Percentiles rank a stretch among this genome's conserved stretches.
These are phyloP conservation scores for Lophius piscatorius DNA, from an alignment of 2,113 vertebrate species.

Conservation along the genomic window DNA sequence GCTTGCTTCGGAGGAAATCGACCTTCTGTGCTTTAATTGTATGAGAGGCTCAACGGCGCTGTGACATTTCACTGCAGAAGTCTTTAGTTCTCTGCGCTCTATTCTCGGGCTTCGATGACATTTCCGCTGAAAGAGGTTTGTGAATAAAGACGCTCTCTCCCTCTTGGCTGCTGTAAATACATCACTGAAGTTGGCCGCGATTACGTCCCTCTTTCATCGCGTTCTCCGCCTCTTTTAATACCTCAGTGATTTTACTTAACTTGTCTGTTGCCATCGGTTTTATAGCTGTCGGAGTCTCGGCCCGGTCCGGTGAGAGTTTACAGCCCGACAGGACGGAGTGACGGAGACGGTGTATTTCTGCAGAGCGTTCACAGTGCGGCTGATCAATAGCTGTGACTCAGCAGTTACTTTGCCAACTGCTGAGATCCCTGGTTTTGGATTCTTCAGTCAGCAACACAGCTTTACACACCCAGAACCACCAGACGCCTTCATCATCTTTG, in stretches of 20 bases:
- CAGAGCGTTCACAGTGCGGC: conserved; percentile 11
- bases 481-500: conserved; percentile 2
- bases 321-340: conserved; percentile 29
- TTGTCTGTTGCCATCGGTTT: not conserved
- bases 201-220: conserved; percentile 33
- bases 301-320: conserved; percentile 23
- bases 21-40: conserved; percentile 77
- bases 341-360: conserved; percentile 22
- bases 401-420: conserved; percentile 46
- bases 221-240: not conserved
- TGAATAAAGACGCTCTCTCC: conserved; percentile 42
- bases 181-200: conserved; percentile 34
- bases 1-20: conserved; percentile 62
- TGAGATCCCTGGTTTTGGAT: conserved; percentile 41
- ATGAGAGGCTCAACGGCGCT: conserved; percentile 58
- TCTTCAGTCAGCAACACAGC: conserved; percentile 11
- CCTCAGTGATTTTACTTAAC: not conserved
- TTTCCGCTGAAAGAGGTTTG: conserved; percentile 57
- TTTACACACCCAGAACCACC: conserved; percentile 6
- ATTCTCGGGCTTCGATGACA: conserved; percentile 70
- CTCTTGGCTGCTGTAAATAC: conserved; percentile 52
- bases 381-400: conserved; percentile 57
- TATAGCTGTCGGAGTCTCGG: conserved; percentile 10
- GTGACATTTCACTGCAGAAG: conserved; percentile 72
- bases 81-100: conserved; percentile 69